These are phyloP conservation scores for Dendrolimus houi DNA, from an alignment of 2,888 invertebrate genomes.

Conservation along the genomic window DNA sequence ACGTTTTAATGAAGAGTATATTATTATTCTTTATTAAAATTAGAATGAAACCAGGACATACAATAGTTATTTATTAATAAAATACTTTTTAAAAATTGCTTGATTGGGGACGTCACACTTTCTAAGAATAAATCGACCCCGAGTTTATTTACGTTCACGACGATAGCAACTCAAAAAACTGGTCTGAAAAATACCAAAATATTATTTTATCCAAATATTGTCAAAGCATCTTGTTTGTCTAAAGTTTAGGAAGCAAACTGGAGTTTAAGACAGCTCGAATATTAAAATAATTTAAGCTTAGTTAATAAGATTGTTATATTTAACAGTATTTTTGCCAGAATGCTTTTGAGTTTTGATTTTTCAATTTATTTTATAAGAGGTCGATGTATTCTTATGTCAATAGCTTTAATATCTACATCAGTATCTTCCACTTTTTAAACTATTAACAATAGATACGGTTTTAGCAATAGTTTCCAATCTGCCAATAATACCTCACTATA, in stretches of 20 bases:
- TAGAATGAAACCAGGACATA: conserved; percentile 22
- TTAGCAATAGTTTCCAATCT: conserved; percentile 67
- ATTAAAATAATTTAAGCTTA: conserved; percentile 21
- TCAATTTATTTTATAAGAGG: conserved; percentile 11
- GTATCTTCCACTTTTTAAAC: conserved; percentile 64
- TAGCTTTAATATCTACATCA: conserved; percentile 72
- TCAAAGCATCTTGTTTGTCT: too few species aligned
- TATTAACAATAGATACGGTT: conserved; percentile 46
- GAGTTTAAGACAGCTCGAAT: conserved; percentile 2
- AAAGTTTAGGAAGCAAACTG: background rate
- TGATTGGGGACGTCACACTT: conserved; percentile 43
- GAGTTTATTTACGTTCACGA: conserved; percentile 15
- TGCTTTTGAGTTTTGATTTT: background rate
- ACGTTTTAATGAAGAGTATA: conserved; percentile 17
- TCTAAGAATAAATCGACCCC: conserved; percentile 53
- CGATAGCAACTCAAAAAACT: background rate
- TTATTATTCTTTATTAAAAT: background rate
- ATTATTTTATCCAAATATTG: too few species aligned
- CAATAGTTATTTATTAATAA: conserved; percentile 65
- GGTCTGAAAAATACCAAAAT: too few species aligned
- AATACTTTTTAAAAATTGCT: conserved; percentile 53
- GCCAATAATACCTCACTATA: conserved; percentile 69
- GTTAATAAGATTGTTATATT: conserved; percentile 14
- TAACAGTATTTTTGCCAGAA: background rate
- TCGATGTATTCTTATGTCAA: conserved; percentile 62